These are phyloP conservation scores for Parnassius mnemosyne DNA, from an alignment of 2,888 invertebrate genomes.

Conservation along the genomic window DNA sequence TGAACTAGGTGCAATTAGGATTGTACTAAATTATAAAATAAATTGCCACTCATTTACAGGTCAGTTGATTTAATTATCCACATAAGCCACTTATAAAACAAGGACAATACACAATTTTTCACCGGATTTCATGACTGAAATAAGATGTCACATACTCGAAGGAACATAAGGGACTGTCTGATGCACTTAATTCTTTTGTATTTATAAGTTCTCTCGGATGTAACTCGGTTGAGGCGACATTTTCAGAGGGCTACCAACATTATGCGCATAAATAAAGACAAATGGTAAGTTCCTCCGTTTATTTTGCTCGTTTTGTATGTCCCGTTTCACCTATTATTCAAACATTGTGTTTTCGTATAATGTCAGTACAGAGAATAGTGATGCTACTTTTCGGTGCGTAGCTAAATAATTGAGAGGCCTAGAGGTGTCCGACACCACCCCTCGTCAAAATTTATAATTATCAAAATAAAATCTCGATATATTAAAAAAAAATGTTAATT, in stretches of 20 bases:
- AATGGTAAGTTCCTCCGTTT: neutral
- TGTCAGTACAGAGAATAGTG: too few species aligned
- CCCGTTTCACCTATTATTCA: constrained; percentile 2
- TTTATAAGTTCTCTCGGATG: constrained; percentile 11
- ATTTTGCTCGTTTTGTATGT: neutral
- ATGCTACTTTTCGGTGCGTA: too few species aligned
- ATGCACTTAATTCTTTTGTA: constrained; percentile 3
- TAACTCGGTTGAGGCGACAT: neutral
- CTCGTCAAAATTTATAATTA: too few species aligned
- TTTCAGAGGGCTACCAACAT: constrained; percentile 4
- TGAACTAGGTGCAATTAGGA: neutral
- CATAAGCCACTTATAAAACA: too few species aligned
- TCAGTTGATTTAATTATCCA: too few species aligned
- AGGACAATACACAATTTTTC: neutral
- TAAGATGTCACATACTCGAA: constrained; percentile 8
- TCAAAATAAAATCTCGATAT: too few species aligned
- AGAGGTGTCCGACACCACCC: too few species aligned
- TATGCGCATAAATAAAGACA: constrained; percentile 20
- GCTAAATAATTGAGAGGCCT: too few species aligned
- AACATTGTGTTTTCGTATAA: neutral
- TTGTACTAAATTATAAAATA: neutral
- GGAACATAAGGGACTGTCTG: constrained; percentile 8
- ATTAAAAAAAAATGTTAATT: too few species aligned
- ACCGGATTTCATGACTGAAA: neutral
- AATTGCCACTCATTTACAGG: too few species aligned